Percentiles rank a stretch among this genome's conserved stretches.
Evolutionary conservation across 1,140 invertebrate species (phyloP).

Genomic region (Nomia melanderi): DNA sequence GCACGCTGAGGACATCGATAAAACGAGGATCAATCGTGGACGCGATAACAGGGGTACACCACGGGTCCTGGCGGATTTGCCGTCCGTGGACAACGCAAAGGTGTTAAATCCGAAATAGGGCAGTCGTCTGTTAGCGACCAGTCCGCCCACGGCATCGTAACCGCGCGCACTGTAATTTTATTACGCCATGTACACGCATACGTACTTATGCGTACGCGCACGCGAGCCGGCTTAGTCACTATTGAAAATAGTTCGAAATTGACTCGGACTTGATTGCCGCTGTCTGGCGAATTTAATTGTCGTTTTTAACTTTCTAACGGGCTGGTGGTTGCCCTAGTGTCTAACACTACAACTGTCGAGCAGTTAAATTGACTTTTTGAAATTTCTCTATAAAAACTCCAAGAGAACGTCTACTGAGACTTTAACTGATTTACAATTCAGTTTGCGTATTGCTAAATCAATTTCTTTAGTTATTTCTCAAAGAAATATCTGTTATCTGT

Average conservation of each 20-base stretch:
- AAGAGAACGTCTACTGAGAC: too few relatives aligned
- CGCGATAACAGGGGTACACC: constrained; percentile 10
- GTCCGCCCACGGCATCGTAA: constrained; percentile 73
- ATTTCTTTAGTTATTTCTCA: too few relatives aligned
- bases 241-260: constrained; percentile 67
- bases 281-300: constrained; percentile 37
- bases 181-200: constrained; percentile 38
- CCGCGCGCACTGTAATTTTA: constrained; percentile 49
- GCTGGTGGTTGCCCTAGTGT: too few relatives aligned
- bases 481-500: too few relatives aligned
- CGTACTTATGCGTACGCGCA: constrained; percentile 14
- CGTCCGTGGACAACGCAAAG: constrained; percentile 37
- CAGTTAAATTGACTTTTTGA: too few relatives aligned
- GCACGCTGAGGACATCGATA: background rate
- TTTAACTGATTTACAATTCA: too few relatives aligned
- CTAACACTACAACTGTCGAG: too few relatives aligned
- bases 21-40: constrained; percentile 8
- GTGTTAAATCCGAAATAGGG: constrained; percentile 63
- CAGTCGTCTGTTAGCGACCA: constrained; percentile 58
- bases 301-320: background rate
- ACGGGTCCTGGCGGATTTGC: background rate
- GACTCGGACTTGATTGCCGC: constrained; percentile 46
- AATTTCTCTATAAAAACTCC: too few relatives aligned
- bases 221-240: constrained; percentile 62
- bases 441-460: too few relatives aligned